These are phyloP conservation scores for Zaprionus ghesquierei DNA, from an alignment of 1,140 invertebrate genomes.

Conservation along the genomic window DNA sequence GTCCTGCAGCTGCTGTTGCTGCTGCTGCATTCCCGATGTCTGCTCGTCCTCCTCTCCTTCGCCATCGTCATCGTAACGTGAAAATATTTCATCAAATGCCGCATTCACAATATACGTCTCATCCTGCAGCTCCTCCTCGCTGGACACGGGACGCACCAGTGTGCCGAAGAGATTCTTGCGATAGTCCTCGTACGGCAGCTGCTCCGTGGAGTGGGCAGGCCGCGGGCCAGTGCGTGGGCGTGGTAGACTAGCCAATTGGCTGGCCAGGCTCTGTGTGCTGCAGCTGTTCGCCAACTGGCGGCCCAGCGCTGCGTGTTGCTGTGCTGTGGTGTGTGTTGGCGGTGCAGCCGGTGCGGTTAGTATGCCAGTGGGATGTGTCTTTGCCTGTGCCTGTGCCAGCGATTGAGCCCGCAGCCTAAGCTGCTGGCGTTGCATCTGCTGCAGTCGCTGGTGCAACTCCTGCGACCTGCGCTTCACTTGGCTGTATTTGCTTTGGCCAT, in stretches of 20 bases:
- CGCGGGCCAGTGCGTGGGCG: not conserved
- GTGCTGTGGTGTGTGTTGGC: not conserved
- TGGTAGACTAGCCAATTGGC: slow-evolving; percentile 35
- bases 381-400: slow-evolving; percentile 32
- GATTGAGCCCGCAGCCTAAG: slow-evolving; percentile 32
- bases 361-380: slow-evolving; percentile 37
- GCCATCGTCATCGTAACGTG: slow-evolving; percentile 66
- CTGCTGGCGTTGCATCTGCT: slow-evolving; percentile 65
- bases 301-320: not conserved
- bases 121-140: slow-evolving; percentile 62
- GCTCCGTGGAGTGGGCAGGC: slow-evolving; percentile 40
- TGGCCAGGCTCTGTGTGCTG: slow-evolving; percentile 65
- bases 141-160: slow-evolving; percentile 31
- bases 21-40: not conserved
- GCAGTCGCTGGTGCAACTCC: slow-evolving; percentile 72
- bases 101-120: slow-evolving; percentile 73
- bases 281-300: slow-evolving; percentile 53
- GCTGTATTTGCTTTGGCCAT: slow-evolving; percentile 69
- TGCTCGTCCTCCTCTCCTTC: slow-evolving; percentile 21
- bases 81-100: slow-evolving; percentile 79
- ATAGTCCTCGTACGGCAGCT: slow-evolving; percentile 70
- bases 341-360: slow-evolving; percentile 22
- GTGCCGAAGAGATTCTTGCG: slow-evolving; percentile 80
- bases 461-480: slow-evolving; percentile 76
- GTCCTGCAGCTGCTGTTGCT: not conserved